phyloP scores from a whole-genome alignment of 2,113 vertebrate species.

The Anhinga rufa region DNA sequence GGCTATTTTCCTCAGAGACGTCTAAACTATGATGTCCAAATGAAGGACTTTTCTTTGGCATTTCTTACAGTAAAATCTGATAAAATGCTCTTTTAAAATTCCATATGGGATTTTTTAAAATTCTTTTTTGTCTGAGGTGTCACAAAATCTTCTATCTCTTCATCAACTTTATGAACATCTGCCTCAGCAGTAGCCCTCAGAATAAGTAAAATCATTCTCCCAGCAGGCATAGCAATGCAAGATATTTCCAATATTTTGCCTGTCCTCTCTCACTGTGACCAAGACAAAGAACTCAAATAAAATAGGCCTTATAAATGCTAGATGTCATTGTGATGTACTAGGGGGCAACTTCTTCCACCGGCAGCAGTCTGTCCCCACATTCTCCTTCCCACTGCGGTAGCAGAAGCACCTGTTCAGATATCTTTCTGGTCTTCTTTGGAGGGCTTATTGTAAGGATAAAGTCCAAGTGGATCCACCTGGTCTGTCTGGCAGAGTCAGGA shows the following conservation, averaged over 20 bases:
- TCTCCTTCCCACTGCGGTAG: not conserved
- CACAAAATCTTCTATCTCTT: not conserved
- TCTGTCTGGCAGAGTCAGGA: not conserved
- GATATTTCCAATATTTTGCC: not conserved
- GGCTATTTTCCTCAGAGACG: not conserved
- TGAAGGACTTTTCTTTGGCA: not conserved
- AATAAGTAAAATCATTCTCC: not conserved
- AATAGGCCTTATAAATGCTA: not conserved
- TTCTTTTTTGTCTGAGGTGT: not conserved
- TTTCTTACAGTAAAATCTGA: not conserved
- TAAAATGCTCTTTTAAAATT: not conserved
- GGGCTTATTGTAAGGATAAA: not conserved
- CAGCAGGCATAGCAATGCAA: not conserved
- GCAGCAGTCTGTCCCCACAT: not conserved
- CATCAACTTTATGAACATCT: not conserved
- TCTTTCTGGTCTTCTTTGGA: not conserved
- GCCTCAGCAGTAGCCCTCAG: not conserved
- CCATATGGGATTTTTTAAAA: fast-evolving
- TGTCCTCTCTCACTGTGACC: not conserved
- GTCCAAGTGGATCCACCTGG: not conserved
- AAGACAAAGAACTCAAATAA: not conserved
- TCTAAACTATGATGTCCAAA: not conserved
- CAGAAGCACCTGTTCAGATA: not conserved
- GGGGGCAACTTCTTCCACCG: not conserved
- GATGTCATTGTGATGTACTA: not conserved